Conservation (phyloP, 2,888 invertebrate species). For the Myopa testacea region DNA sequence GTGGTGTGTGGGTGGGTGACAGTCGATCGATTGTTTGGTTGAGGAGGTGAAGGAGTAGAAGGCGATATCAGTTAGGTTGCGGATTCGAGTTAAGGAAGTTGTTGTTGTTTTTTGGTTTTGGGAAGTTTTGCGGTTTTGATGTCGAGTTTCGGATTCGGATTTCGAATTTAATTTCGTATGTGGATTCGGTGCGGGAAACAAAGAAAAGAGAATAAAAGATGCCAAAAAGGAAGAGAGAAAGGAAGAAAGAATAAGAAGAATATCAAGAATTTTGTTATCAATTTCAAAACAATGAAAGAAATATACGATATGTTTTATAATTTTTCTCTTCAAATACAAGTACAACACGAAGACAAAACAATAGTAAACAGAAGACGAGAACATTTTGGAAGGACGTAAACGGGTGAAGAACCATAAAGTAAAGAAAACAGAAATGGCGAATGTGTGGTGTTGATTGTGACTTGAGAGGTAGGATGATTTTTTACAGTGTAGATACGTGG, state of each 20-base stretch:
- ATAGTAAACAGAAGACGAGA: neutral
- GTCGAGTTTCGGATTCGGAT: slow-evolving; percentile 20
- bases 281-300: slow-evolving; percentile 4
- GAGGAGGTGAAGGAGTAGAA: slow-evolving; percentile 30
- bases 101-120: slow-evolving; percentile 46
- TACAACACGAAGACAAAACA: slow-evolving; percentile 8
- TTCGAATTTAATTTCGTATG: slow-evolving; percentile 25
- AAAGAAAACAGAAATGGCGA: no score
- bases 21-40: slow-evolving; percentile 38
- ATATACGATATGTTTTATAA: neutral
- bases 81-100: slow-evolving; percentile 19
- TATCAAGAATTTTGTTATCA: slow-evolving; percentile 51
- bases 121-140: slow-evolving; percentile 26
- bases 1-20: neutral
- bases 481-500: no score
- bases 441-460: neutral
- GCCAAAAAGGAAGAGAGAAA: slow-evolving; percentile 47
- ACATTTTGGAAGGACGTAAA: neutral
- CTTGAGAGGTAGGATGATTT: no score
- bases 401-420: neutral
- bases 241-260: slow-evolving; percentile 47
- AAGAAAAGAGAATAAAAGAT: slow-evolving; percentile 48
- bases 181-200: slow-evolving; percentile 50
- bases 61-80: slow-evolving; percentile 41
- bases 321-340: slow-evolving; percentile 20